These are phyloP conservation scores for Gephyroberyx darwinii DNA, from an alignment of 2,797 vertebrate genomes.

Conservation along the genomic window DNA sequence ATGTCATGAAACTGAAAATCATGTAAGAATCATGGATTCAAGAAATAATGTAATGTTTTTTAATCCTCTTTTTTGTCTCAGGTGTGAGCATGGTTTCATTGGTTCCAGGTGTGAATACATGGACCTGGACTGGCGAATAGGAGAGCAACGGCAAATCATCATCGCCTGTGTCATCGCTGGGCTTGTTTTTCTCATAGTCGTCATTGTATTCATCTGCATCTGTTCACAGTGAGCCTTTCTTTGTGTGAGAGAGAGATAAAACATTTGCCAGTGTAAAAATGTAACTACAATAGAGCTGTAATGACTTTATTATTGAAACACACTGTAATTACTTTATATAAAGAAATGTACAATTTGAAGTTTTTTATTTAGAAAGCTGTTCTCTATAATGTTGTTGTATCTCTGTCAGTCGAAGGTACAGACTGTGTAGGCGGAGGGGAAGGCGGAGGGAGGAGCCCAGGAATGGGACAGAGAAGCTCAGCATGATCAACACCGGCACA, in stretches of 20 bases:
- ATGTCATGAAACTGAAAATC: neutral
- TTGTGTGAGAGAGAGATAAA: neutral
- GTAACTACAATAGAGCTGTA: no score
- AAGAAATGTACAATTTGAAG: no score
- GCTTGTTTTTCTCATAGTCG: conserved; percentile 82
- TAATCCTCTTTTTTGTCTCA: conserved; percentile 52
- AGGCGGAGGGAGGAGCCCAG: conserved; percentile 66
- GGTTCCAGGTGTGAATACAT: conserved; percentile 88
- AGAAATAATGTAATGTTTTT: neutral
- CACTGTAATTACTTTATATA: no score
- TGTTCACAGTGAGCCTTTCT: conserved; percentile 85
- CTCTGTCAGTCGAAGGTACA: conserved; percentile 68
- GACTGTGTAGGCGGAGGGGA: conserved; percentile 56
- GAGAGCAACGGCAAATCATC: conserved; percentile 79
- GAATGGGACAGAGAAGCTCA: conserved; percentile 74
- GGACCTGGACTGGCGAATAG: conserved; percentile 78
- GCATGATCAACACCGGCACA: conserved; percentile 63
- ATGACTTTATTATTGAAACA: no score
- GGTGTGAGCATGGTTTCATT: conserved; percentile 84
- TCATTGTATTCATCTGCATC: conserved; percentile 83
- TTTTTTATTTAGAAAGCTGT: no score
- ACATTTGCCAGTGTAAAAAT: neutral
- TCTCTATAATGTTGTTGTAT: neutral
- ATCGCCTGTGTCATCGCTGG: conserved; percentile 82
- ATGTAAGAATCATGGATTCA: neutral